Conservation (phyloP, 1,140 invertebrate genomes). For the Goniozus legneri region DNA sequence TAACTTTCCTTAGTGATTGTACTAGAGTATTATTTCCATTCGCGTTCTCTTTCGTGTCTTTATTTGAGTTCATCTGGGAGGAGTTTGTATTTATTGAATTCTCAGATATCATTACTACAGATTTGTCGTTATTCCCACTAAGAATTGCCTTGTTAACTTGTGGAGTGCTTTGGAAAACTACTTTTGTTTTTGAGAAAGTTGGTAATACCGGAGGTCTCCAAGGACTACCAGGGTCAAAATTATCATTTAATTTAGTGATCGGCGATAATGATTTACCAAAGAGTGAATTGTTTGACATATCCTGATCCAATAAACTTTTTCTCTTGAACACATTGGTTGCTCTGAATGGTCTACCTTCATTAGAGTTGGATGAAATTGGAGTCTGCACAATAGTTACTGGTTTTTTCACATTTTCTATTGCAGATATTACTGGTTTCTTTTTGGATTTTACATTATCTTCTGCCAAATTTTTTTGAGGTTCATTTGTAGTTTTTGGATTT, state of each 20-base stretch:
- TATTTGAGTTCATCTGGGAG: background rate
- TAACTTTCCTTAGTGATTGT: constrained; percentile 10
- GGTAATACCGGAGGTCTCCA: constrained; percentile 25
- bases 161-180: constrained; percentile 40
- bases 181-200: constrained; percentile 31
- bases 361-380: constrained; percentile 10
- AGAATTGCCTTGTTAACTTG: constrained; percentile 18
- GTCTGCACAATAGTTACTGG: constrained; percentile 17
- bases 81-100: constrained; percentile 7
- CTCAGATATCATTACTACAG: constrained; percentile 9
- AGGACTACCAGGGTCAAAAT: constrained; percentile 30
- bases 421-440: constrained; percentile 2
- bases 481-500: constrained; percentile 1
- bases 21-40: background rate
- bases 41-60: background rate
- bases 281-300: constrained; percentile 30
- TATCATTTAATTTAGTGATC: constrained; percentile 19
- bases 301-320: constrained; percentile 6
- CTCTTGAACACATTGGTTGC: constrained; percentile 22
- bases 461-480: constrained; percentile 17
- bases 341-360: constrained; percentile 23
- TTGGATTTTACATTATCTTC: constrained; percentile 13
- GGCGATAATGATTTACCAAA: constrained; percentile 38
- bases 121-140: constrained; percentile 4
- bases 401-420: constrained; percentile 8